Percentiles rank a stretch among this genome's conserved stretches.
Evolutionary conservation across 2,888 invertebrate species (phyloP).

Genomic region (Panopea generosa): DNA sequence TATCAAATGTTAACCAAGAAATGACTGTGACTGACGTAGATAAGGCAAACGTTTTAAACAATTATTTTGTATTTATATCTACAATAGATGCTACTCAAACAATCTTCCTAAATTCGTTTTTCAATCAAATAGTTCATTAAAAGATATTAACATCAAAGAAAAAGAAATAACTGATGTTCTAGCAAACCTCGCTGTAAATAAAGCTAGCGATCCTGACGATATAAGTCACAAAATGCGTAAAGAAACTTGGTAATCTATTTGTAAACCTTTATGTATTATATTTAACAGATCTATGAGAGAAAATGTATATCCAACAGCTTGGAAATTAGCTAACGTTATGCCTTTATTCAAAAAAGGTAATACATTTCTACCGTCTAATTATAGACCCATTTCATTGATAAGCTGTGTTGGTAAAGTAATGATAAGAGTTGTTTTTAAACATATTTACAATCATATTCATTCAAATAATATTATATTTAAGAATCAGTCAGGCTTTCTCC

Average conservation of each 20-base stretch:
- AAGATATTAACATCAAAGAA: neutral
- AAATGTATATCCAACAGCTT: neutral
- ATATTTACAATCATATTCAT: neutral
- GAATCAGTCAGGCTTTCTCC: conserved; percentile 22
- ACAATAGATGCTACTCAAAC: too few relatives aligned
- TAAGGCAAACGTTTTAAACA: too few relatives aligned
- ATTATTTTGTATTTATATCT: too few relatives aligned
- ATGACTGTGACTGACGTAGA: too few relatives aligned
- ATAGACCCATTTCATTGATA: conserved; percentile 9
- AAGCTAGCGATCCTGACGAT: conserved; percentile 8
- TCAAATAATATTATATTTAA: neutral
- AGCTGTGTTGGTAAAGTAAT: conserved; percentile 4
- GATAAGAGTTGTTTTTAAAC: conserved; percentile 8
- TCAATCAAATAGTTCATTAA: too few relatives aligned
- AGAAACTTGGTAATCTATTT: neutral
- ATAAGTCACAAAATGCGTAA: conserved; percentile 3
- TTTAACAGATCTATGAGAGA: neutral
- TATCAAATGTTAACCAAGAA: too few relatives aligned
- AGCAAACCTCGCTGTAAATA: conserved; percentile 5
- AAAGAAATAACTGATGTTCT: conserved; percentile 4
- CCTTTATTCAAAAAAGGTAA: neutral
- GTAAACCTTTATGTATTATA: neutral
- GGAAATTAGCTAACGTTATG: neutral
- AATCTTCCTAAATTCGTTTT: neutral
- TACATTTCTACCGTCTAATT: neutral